Base-by-base conservation (phyloP, 2,888 invertebrate genomes). In the Meiosimyza platycephala region DNA sequence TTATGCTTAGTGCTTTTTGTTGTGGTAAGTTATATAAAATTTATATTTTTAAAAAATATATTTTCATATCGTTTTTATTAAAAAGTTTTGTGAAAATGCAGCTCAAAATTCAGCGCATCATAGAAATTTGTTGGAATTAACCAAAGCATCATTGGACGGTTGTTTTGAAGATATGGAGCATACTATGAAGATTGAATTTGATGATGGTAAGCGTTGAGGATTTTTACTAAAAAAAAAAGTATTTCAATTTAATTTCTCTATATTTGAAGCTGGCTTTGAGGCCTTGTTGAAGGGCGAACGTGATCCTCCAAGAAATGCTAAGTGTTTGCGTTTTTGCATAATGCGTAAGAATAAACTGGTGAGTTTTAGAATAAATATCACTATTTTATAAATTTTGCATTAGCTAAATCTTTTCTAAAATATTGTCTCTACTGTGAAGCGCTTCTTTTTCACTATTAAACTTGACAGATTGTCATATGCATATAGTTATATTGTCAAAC, bases 311-410 rank as follows among this genome's bases (percentile, higher is more conserved):
- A 69, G 78, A 50, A 78, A 76, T 67, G 73, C 76, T 1, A 78
- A 78, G 57, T 78, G 78, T 18, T 70, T 78, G 22, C 78, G 78
- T 18, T 78, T 76, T 40, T 78, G 78, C 57, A 76, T 78, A 2
- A 78, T 78, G 78, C 76, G 75, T 12, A 76, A 74, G 47, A 76
- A 78, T 71, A 71, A 76, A 3, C 63, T 78, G 76, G 78, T 78
- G 71, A 71, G 72, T 67, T 54, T 12, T 9, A 12, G 18, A 28
- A 15, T 50, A 13, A 62, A 54, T n/a, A 48, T 11, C 9, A 40
- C 9, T 0, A 2, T 9, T 40, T 7, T 6, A 7, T 40, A 1
- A 40, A 40, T 40, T 40, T 9, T 9, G 9, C 6, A 9, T 40
- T 1, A 40, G 2, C 1, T 2, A 9, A 6, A 40, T 9, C 6